A percentile compares a stretch with the other conserved stretches of the same genome.
These are phyloP conservation scores for Petrocephalus microphthalmus DNA, from an alignment of 2,113 vertebrate species.

Conservation along the genomic window DNA sequence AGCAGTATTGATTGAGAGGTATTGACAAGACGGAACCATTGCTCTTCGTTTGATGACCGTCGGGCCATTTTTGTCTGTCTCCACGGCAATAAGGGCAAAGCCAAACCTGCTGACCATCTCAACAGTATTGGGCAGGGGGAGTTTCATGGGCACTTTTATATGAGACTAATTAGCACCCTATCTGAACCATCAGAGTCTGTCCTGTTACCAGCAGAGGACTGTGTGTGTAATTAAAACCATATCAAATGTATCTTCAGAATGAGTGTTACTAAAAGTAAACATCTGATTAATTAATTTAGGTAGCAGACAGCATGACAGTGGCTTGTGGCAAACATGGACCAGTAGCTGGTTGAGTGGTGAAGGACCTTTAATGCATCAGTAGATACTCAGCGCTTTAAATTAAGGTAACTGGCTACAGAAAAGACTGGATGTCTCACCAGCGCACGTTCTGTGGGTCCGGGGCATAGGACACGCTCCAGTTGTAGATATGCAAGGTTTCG, in stretches of 20 bases:
- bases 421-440: constrained; percentile 62
- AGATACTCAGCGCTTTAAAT: background rate
- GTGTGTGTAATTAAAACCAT: background rate
- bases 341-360: background rate
- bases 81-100: background rate
- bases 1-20: background rate
- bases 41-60: background rate
- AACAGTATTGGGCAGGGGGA: background rate
- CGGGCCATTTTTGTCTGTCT: background rate
- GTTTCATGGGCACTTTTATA: background rate
- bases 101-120: background rate
- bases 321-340: background rate
- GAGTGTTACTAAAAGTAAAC: background rate
- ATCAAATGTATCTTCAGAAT: background rate
- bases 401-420: too few relatives aligned
- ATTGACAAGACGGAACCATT: background rate
- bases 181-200: background rate
- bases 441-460: constrained; percentile 95
- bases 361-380: background rate
- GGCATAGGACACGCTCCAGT: constrained; percentile 88
- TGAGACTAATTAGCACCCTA: background rate
- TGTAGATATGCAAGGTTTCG: constrained; percentile 77
- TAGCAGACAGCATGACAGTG: background rate
- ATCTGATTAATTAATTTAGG: background rate
- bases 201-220: background rate